Conservation (phyloP, 2,888 invertebrate genomes). For the Blera fallax region DNA sequence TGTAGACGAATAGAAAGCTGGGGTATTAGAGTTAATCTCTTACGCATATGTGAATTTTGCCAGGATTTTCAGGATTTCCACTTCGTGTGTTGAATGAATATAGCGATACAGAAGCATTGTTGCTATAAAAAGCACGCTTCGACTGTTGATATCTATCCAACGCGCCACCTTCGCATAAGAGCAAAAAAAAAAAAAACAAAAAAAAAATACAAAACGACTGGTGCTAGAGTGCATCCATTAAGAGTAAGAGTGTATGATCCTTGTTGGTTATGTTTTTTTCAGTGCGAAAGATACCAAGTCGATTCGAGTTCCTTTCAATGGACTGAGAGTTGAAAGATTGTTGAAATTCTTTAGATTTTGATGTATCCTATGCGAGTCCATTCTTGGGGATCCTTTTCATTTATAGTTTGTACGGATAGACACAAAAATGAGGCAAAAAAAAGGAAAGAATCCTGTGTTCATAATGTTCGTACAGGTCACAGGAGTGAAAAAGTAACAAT, state of each 20-base stretch:
- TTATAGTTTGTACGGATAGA: slow-evolving; percentile 10
- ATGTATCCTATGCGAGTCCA: neutral
- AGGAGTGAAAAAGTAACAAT: slow-evolving; percentile 39
- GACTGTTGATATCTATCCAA: slow-evolving; percentile 35
- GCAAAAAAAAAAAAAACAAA: no score
- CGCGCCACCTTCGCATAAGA: slow-evolving; percentile 22
- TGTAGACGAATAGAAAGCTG: slow-evolving; percentile 37
- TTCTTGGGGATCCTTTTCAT: slow-evolving; percentile 6
- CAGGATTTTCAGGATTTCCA: slow-evolving; percentile 73
- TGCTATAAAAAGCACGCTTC: slow-evolving; percentile 49
- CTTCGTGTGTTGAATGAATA: slow-evolving; percentile 54
- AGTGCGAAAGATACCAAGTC: slow-evolving; percentile 28
- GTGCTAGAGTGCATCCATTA: slow-evolving; percentile 43
- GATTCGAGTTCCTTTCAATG: slow-evolving; percentile 37
- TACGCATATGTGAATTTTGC: slow-evolving; percentile 73
- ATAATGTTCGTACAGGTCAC: slow-evolving; percentile 45
- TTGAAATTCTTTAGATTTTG: slow-evolving; percentile 57
- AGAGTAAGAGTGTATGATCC: slow-evolving; percentile 9
- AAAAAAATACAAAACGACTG: no score
- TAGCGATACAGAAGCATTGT: slow-evolving; percentile 28
- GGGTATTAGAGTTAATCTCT: slow-evolving; percentile 70
- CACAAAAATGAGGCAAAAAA: neutral
- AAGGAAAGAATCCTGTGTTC: neutral
- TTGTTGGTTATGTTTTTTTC: neutral
- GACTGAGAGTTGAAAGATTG: slow-evolving; percentile 38